Evolutionary conservation across 1,140 invertebrate genomes (phyloP), one percentile per base, ranked within the genome.

Genomic region (Procambarus clarkii): DNA sequence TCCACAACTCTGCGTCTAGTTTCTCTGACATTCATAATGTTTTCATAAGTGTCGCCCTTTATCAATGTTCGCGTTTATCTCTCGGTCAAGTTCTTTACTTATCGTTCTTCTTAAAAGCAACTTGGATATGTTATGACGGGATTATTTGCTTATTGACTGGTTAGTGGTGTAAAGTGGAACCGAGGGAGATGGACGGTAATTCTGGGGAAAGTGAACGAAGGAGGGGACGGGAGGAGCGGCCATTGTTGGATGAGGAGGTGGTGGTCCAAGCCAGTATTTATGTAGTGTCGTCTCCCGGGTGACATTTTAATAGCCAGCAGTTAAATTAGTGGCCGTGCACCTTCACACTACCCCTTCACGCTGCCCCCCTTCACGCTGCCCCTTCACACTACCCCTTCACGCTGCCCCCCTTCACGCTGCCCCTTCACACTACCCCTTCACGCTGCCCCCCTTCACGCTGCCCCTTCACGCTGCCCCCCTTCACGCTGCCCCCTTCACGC

Each of bases 271-370:
- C 50, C 58, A 74, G 69, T 74, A 74, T 74, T 74, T 74, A 74
- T 74, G 69, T 74, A 69, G 81, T 60, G 89, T 91, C 89, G 81
- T 77, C 77, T 79, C 89, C 50, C 80, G 80, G 89, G 89, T 91
- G 89, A 91, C 89, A 91, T 91, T 91, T 91, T 91, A 91, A 91
- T 91, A 91, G 89, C 71, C 50, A 80, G 89, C 77, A 84, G 89
- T 91, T 86, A 91, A 60, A 91, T 91, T 91, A 91, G 88, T 91
- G 88, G 88, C 89, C 77, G 46, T 64, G 54, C 46, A 60, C 89
- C 89, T 91, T 48, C 64, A 45, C n/a, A 15, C 24, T 45, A 69
- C 18, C 54, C 54, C 15, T 74, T 76, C 79, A 58, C 79, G 50
- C 64, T 71, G 9, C 34, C 5, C 24, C 48, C 15, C n/a, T 71